These are phyloP conservation scores for Pipa parva DNA, from an alignment of 2,113 vertebrate species.

Conservation along the genomic window DNA sequence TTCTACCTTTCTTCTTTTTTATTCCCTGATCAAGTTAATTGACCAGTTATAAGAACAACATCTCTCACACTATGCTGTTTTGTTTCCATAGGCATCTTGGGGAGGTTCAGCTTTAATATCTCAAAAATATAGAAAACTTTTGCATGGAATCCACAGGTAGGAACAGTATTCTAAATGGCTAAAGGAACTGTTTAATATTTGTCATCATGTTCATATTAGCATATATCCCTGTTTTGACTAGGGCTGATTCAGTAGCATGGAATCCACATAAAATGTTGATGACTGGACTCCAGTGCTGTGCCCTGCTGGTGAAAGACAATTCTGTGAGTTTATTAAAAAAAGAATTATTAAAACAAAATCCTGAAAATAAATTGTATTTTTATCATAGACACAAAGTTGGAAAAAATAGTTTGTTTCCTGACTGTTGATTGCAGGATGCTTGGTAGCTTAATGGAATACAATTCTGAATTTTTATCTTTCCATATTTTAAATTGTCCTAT, in stretches of 20 bases:
- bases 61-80: conserved; percentile 30
- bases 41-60: too few species aligned
- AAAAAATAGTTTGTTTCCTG: too few species aligned
- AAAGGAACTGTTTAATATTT: background rate
- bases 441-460: too few species aligned
- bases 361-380: background rate
- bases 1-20: too few species aligned
- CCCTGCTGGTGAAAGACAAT: conserved; percentile 74
- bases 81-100: conserved; percentile 75
- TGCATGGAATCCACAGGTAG: conserved; percentile 76
- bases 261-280: conserved; percentile 86
- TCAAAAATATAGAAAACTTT: conserved; percentile 62
- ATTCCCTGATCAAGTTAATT: too few species aligned
- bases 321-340: conserved; percentile 60
- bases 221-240: conserved; percentile 44
- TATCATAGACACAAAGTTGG: too few species aligned
- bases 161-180: background rate
- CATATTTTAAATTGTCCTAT: too few species aligned
- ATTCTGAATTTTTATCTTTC: too few species aligned
- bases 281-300: conserved; percentile 79
- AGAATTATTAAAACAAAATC: background rate
- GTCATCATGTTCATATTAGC: background rate
- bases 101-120: conserved; percentile 77
- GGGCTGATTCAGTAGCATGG: conserved; percentile 77
- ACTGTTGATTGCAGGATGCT: too few species aligned